phyloP scores from a whole-genome alignment of 2,888 invertebrate genomes.

The Heliconius hortense region DNA sequence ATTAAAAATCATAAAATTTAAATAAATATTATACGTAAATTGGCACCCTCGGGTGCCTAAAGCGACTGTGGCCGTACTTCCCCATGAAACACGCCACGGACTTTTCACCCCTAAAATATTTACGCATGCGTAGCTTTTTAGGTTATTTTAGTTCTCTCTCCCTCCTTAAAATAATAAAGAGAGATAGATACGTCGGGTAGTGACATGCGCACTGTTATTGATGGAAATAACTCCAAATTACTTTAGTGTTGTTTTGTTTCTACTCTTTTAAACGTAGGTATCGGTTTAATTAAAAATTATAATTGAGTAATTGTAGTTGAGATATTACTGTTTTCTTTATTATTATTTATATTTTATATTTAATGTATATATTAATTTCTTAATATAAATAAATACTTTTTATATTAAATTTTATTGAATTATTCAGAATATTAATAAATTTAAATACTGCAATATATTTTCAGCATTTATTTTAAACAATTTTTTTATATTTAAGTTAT shows the following conservation, averaged over 20 bases:
- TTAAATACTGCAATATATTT: no score
- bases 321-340: background rate
- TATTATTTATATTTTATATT: no score
- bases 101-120: conserved; percentile 45
- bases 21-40: conserved; percentile 26
- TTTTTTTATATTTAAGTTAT: background rate
- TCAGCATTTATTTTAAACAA: no score
- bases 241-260: conserved; percentile 9
- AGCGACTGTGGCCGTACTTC: conserved; percentile 40
- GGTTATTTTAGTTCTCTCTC: conserved; percentile 65
- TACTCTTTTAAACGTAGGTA: background rate
- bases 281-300: conserved; percentile 1
- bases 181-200: conserved; percentile 51
- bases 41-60: conserved; percentile 37
- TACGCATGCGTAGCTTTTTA: conserved; percentile 68
- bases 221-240: conserved; percentile 51
- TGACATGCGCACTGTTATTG: conserved; percentile 79
- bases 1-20: conserved; percentile 37
- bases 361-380: background rate
- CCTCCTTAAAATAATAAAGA: conserved; percentile 46
- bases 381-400: background rate
- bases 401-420: no score
- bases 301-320: background rate
- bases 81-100: conserved; percentile 38
- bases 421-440: no score